Conservation (phyloP, 2,797 vertebrate species). For the Chaetophractus vellerosus region DNA sequence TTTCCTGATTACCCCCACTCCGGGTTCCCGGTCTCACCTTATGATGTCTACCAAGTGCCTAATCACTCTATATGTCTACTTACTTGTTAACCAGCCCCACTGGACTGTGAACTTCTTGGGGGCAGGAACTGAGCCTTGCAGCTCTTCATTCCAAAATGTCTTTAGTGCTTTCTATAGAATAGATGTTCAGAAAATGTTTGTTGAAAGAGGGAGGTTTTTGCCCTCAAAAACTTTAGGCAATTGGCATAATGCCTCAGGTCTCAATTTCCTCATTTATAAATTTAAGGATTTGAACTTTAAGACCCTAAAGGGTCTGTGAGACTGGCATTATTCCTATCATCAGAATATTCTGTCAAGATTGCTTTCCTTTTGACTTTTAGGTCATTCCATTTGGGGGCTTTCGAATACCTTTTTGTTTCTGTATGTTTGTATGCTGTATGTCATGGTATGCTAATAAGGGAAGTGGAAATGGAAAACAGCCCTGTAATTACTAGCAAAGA, state of each 20-base stretch:
- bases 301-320: not conserved
- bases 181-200: not conserved
- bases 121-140: not conserved
- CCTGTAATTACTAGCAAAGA: not conserved
- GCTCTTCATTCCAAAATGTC: not conserved
- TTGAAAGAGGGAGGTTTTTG: constrained; percentile 21
- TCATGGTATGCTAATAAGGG: not conserved
- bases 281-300: not conserved
- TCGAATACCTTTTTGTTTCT: not conserved
- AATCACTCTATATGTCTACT: not conserved
- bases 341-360: constrained; percentile 32
- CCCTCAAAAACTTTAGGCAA: not conserved
- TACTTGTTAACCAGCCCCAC: not conserved
- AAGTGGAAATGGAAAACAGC: not conserved
- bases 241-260: not conserved
- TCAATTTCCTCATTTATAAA: constrained; percentile 43
- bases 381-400: not conserved
- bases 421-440: not conserved
- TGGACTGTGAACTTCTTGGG: not conserved
- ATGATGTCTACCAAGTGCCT: not conserved
- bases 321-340: constrained; percentile 42
- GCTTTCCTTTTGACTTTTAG: not conserved
- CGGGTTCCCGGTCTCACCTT: not conserved
- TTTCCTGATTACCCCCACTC: not conserved
- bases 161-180: not conserved